These are phyloP conservation scores for Gryon sp. DNA, from an alignment of 1,140 invertebrate genomes.

Conservation along the genomic window DNA sequence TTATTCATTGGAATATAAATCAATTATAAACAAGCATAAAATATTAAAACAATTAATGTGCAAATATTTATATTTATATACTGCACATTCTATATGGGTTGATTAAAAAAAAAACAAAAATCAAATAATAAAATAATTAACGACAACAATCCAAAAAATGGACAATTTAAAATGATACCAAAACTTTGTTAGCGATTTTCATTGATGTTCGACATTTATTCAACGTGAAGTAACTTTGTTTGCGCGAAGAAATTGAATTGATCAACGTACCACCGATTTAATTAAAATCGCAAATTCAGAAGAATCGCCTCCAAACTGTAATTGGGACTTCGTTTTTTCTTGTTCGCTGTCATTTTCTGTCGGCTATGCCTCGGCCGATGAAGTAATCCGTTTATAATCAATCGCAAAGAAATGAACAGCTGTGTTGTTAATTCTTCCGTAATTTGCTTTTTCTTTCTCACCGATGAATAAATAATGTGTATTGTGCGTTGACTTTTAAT, in stretches of 20 bases:
- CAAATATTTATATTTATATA: too few species aligned
- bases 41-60: too few species aligned
- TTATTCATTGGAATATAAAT: too few species aligned
- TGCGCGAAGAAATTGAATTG: constrained; percentile 24
- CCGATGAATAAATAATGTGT: background rate
- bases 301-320: constrained; percentile 22
- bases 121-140: constrained; percentile 18
- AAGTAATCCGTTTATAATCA: constrained; percentile 16
- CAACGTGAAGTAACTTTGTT: constrained; percentile 30
- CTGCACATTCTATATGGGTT: too few species aligned
- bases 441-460: background rate
- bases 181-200: constrained; percentile 28
- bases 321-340: background rate
- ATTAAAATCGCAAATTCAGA: constrained; percentile 32
- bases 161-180: constrained; percentile 16
- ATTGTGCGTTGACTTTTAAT: too few species aligned
- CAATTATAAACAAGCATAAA: too few species aligned
- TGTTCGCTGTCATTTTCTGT: background rate
- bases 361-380: background rate
- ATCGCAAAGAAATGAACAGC: constrained; percentile 3
- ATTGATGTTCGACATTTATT: constrained; percentile 25
- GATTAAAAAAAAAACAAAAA: constrained; percentile 6
- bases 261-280: constrained; percentile 6
- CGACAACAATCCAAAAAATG: background rate
- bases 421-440: background rate